Evolutionary conservation across 2,113 vertebrate genomes (phyloP), one percentile per base, ranked within the genome.

Genomic region (Plecturocebus donacophilus): DNA sequence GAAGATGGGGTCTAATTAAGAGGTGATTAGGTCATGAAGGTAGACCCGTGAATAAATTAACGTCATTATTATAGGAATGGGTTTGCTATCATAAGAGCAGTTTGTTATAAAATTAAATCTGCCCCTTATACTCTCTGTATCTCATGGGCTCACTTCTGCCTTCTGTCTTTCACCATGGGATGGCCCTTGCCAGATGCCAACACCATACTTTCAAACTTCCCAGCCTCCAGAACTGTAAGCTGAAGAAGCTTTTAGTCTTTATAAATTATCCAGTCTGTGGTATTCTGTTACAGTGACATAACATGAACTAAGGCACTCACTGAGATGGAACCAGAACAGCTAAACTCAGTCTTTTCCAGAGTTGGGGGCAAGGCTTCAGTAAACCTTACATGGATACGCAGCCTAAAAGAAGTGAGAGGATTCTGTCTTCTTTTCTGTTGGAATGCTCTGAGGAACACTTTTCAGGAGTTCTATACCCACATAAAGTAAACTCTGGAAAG

Each of bases 241-340:
- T 77, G 75, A 77, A 77, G 47, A 47, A 16, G 30, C 14, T 77
- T 47, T 32, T 19, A 47, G 45, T 47, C 16, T 40, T 75, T 47
- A 47, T 32, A 47, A 32, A 47, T 77, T 47, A 19, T 16, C 27
- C 75, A 77, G 42, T 47, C 42, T 47, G 42, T 19, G 14, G 42
- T 9, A 77, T 77, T 77, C 75, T 47, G 8, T 47, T 47, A 77
- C 27, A 32, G 2, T 27, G 16, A 32, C 27, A 19, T 16, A 77
- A 77, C 30, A 47, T 8, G 45, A 45, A 47, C 27, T 47, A 47
- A 77, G 75, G 19, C 16, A 19, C 14, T 77, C 20, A 17, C 6
- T 42, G 25, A 45, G 27, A 35, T 25, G 35, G 14, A 8, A 14
- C 32, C 54, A 76, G 8, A 2, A 54, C 3, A 0, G 0, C 12